Conservation (phyloP, 2,797 vertebrate species). For the Sitta carolinensis region DNA sequence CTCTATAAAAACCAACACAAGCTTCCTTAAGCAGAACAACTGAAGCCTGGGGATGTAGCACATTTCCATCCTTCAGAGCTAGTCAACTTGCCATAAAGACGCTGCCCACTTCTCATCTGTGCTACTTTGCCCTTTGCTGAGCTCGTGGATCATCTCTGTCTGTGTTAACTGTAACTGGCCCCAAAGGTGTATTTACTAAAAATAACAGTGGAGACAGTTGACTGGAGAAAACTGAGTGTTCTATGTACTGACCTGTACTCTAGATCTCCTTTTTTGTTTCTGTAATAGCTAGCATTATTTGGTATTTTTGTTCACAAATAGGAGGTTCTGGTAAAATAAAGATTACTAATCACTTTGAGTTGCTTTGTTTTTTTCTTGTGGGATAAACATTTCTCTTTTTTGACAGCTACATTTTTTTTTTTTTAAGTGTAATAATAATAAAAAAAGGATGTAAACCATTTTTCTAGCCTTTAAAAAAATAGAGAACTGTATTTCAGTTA, state of each 20-base stretch:
- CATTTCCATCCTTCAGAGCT: neutral
- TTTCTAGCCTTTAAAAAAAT: neutral
- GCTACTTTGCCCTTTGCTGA: neutral
- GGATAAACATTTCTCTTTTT: neutral
- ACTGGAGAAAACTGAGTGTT: neutral
- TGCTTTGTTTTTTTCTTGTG: neutral
- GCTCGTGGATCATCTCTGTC: neutral
- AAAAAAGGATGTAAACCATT: rapidly evolving
- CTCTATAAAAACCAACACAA: neutral
- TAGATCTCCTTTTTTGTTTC: neutral
- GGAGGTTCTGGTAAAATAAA: neutral
- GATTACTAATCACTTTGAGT: neutral
- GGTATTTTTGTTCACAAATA: neutral
- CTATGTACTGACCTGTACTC: neutral
- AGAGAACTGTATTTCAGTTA: neutral
- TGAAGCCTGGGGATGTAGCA: neutral
- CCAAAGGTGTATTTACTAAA: neutral
- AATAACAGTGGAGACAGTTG: neutral
- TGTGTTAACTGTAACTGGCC: neutral
- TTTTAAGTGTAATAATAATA: neutral
- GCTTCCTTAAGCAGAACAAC: neutral
- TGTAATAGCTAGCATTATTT: neutral
- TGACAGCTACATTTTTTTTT: neutral
- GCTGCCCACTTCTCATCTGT: neutral
- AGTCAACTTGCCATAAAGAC: neutral